Conservation (phyloP, 2,888 invertebrate species). For the Caenorhabditis sp. region DNA sequence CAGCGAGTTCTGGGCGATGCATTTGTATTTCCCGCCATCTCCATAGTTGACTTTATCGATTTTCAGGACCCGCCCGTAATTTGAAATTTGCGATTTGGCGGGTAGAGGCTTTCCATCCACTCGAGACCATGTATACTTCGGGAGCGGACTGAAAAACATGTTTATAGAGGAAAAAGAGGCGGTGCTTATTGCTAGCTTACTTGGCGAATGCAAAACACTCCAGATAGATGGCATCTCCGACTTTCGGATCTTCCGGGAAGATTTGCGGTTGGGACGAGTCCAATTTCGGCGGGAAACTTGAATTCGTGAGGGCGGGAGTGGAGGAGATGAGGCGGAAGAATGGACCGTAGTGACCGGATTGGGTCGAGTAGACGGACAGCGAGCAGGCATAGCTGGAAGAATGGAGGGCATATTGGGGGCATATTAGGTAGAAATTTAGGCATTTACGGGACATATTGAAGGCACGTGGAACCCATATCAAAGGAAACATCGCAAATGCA, state of each 20-base stretch:
- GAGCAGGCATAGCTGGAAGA: constrained; percentile 81
- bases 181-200: constrained; percentile 74
- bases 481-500: too few species aligned
- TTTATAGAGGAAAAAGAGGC: background rate
- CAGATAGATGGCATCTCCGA: constrained; percentile 78
- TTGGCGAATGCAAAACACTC: constrained; percentile 83
- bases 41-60: constrained; percentile 74
- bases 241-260: constrained; percentile 78
- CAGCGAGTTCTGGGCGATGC: constrained; percentile 76
- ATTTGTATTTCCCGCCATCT: constrained; percentile 77
- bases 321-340: constrained; percentile 77
- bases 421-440: too few species aligned
- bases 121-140: constrained; percentile 78
- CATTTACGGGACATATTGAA: too few species aligned
- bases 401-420: too few species aligned
- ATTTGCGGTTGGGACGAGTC: constrained; percentile 78
- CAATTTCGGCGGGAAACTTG: constrained; percentile 71
- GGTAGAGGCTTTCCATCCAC: constrained; percentile 78
- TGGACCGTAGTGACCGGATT: constrained; percentile 82
- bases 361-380: constrained; percentile 75
- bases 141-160: constrained; percentile 75
- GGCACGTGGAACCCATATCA: too few species aligned
- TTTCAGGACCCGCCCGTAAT: constrained; percentile 77
- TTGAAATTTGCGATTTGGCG: constrained; percentile 69
- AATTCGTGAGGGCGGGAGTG: constrained; percentile 52